Base-by-base conservation (phyloP, 2,888 invertebrate genomes). In the Stramonita haemastoma region DNA sequence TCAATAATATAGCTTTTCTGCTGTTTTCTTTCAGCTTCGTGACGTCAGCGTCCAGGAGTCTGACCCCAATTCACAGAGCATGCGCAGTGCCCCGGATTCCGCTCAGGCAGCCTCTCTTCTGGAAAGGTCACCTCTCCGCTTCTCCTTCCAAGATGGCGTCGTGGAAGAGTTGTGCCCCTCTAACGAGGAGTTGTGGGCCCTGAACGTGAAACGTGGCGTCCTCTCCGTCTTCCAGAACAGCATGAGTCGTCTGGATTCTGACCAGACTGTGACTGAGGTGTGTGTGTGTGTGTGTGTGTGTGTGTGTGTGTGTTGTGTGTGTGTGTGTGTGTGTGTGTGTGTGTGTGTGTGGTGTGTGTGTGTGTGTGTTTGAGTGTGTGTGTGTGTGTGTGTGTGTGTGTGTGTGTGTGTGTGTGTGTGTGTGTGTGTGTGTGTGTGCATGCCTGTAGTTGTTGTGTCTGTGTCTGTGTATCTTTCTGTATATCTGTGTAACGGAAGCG, bases 171-270 rank as follows among this genome's bases (percentile, higher is more conserved):
- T 99, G 92, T 99, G 99, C 95, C 96, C 97, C 0, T 97, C 97
- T 90, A 97, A 96, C 0, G 99, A 99, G 34, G 97, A 97, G 0
- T 97, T 97, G 36, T 97, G 97, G 94, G 97, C 98, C 0, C 97
- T 99, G 89, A 99, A 99, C 96, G 97, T 99, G 95, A 99, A 99
- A 96, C 97, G 98, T 92, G 98, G 98, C 5, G 97, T 99, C 92
- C 97, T 98, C 89, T 98, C 98, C 0, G 97, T 98, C 94, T 97
- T 98, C 91, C 98, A 99, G 95, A 99, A 98, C 95, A 97, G 97
- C 91, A 98, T 98, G 98, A 97, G 94, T 15, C 92, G 98, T 91
- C 98, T 98, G 93, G 98, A 98, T 95, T 97, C 98, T 56, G 93
- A 93, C 89, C 91, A 93, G 84, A 93, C 91, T 66, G 90, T 93